Percentiles rank a stretch among this genome's conserved stretches.
Conservation (phyloP, 2,888 invertebrate genomes). For the Conchocele bisecta region DNA sequence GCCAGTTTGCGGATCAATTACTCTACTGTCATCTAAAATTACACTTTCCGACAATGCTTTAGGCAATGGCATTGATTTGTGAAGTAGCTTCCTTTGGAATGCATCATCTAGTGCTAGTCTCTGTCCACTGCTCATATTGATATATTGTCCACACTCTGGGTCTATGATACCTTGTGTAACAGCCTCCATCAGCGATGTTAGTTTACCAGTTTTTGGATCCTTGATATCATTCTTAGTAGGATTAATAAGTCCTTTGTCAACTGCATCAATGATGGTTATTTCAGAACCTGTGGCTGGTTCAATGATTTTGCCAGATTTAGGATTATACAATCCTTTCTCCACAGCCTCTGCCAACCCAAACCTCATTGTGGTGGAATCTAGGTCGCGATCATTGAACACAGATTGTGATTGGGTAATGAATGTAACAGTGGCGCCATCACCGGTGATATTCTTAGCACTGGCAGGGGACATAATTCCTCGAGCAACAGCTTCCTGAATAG, state of each 20-base stretch:
- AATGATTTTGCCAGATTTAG: conserved; percentile 82
- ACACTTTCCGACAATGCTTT: conserved; percentile 88
- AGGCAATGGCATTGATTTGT: conserved; percentile 90
- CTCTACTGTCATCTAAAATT: conserved; percentile 81
- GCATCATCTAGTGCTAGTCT: conserved; percentile 92
- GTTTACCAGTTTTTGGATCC: conserved; percentile 92
- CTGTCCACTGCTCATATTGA: conserved; percentile 89
- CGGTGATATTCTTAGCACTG: conserved; percentile 69
- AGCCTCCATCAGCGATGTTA: conserved; percentile 95
- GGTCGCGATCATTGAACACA: conserved; percentile 71
- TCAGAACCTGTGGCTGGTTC: conserved; percentile 82
- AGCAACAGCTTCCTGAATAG: conserved; percentile 82
- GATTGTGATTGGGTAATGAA: conserved; percentile 77
- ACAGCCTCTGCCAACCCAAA: conserved; percentile 82
- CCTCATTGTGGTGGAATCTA: conserved; percentile 65
- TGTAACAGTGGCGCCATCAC: conserved; percentile 73
- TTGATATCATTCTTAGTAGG: conserved; percentile 88
- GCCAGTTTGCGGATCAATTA: conserved; percentile 91
- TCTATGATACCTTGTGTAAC: conserved; percentile 95
- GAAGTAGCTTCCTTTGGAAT: conserved; percentile 87
- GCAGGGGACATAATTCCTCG: conserved; percentile 69
- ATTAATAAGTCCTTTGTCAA: conserved; percentile 89
- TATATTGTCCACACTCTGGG: conserved; percentile 87
- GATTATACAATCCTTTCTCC: conserved; percentile 82
- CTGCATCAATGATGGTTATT: conserved; percentile 88